Base-by-base conservation (phyloP, 2,797 vertebrate genomes). In the Eidolon dupreanum region DNA sequence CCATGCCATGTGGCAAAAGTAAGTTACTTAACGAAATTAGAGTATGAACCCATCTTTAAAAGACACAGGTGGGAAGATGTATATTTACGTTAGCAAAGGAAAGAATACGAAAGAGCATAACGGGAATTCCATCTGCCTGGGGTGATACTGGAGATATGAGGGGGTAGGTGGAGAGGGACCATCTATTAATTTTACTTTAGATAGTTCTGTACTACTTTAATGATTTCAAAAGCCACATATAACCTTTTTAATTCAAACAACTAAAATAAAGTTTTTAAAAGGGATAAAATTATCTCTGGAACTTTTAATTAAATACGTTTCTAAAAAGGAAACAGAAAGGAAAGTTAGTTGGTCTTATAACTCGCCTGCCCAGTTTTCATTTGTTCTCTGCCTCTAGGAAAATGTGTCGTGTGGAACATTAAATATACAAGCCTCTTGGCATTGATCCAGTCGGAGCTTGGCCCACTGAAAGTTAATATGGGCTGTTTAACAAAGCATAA, bases 401-500 rank as follows among this genome's bases (percentile, higher is more conserved):
- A 84, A 70, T 4, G 38, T 28, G 36, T 46, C 1, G 0, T 17
- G 43, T 75, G 83, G 73, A 94, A 93, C 19, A 33, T 49, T 57
- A 57, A 17, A 66, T 8, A 33, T 38, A 57, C 96, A 83, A 96
- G 43, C 93, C 94, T 96, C 93, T 92, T 97, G 98, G 97, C 96
- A 94, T 93, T 75, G 51, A 85, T 97, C 97, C 96, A 98, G 46
- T 31, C 36, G 5, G 96, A 97, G 93, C 78, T 96, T n/a, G 75
- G 84, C 85, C 65, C 93, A 95, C 84, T 1, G 11, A 97, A 92
- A 95, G 88, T 87, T 77, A 84, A 96, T 92, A 88, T 26, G 57
- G 98, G 96, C 90, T 96, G 71, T 88, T 94, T 93, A 98, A 97
- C 95, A 98, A 98, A 98, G 93, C 92, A 68, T 43, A 98, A 98